Conservation (phyloP, 2,888 invertebrate species). For the Acanthococcus lagerstroemiae region DNA sequence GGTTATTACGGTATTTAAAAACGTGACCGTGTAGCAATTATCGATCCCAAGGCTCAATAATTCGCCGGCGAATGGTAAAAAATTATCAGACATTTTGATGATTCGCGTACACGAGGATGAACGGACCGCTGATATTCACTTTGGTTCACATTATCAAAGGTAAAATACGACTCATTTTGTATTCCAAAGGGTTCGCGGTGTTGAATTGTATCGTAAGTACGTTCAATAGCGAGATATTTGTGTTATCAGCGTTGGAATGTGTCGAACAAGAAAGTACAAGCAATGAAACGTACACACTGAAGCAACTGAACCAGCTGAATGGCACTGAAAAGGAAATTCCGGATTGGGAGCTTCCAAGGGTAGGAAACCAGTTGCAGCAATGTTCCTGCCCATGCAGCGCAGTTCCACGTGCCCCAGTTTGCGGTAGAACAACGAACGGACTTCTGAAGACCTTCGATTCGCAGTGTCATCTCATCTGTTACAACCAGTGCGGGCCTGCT, state of each 20-base stretch:
- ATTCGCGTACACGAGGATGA: background rate
- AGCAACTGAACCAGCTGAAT: background rate
- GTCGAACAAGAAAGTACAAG: background rate
- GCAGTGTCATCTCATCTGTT: conserved; percentile 32
- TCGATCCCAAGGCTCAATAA: conserved; percentile 8
- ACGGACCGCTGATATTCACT: conserved; percentile 9
- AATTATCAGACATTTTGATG: background rate
- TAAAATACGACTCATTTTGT: background rate
- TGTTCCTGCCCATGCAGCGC: conserved; percentile 27
- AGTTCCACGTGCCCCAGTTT: conserved; percentile 21
- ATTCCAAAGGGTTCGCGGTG: background rate
- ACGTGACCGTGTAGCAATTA: conserved; percentile 16
- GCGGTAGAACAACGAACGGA: conserved; percentile 31
- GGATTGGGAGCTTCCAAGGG: background rate
- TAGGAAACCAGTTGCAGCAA: conserved; percentile 1
- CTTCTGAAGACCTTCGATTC: conserved; percentile 27
- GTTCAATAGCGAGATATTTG: background rate
- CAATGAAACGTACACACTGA: conserved; percentile 14
- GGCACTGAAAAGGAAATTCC: background rate
- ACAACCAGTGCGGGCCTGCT: conserved; percentile 25
- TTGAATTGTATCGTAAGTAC: background rate
- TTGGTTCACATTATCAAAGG: conserved; percentile 12
- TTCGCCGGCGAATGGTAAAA: background rate
- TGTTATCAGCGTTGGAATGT: conserved; percentile 7
- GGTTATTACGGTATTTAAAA: conserved; percentile 22